These are phyloP conservation scores for Prinia subflava DNA, from an alignment of 2,113 vertebrate genomes.

Conservation along the genomic window DNA sequence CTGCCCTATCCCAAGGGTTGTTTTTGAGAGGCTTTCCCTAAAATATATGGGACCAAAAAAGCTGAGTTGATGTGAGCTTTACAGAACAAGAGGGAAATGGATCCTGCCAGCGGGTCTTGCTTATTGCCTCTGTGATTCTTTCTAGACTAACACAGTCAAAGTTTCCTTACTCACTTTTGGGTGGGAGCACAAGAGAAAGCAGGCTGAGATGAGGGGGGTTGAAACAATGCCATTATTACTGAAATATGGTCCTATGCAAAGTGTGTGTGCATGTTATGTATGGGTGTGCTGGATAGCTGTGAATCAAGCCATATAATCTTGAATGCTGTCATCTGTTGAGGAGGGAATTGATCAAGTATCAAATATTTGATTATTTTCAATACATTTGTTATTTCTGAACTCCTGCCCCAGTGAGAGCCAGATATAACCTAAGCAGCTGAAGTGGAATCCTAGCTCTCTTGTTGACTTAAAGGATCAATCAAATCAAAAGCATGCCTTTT, in stretches of 20 bases:
- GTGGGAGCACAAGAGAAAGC: neutral
- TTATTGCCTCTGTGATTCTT: conserved; percentile 39
- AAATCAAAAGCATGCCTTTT: neutral
- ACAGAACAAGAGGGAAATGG: neutral
- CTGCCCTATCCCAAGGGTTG: too few relatives aligned
- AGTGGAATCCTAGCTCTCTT: neutral
- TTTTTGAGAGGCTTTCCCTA: conserved; percentile 39
- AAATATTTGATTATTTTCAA: neutral
- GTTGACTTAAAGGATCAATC: neutral
- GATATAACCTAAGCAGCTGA: neutral
- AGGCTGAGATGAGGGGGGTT: neutral
- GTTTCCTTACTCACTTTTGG: conserved; percentile 53
- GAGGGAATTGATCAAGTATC: neutral
- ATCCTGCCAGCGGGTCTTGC: conserved; percentile 62
- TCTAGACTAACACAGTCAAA: conserved; percentile 48
- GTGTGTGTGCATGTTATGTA: neutral
- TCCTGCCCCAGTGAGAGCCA: neutral
- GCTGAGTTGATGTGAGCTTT: neutral
- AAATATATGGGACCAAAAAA: neutral
- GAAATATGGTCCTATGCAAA: neutral
- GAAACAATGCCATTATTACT: neutral
- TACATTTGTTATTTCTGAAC: neutral
- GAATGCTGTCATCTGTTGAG: neutral
- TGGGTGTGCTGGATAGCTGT: neutral
- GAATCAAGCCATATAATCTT: neutral